These are phyloP conservation scores for Diorhabda sublineata DNA, from an alignment of 1,140 invertebrate species.

Conservation along the genomic window DNA sequence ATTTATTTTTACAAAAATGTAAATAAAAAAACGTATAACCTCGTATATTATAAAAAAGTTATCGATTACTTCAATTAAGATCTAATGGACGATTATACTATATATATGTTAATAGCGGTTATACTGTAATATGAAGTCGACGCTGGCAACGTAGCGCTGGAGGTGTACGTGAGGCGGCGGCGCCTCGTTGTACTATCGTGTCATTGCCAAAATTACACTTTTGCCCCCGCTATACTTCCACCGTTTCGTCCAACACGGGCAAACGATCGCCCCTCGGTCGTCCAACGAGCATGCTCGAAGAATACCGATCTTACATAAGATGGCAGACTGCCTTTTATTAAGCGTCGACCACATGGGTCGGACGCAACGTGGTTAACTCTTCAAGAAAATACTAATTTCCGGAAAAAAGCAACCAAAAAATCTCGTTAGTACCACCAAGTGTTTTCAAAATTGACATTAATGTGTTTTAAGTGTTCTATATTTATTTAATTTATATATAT, in stretches of 20 bases:
- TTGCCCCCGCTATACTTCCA: neutral
- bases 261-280: constrained; percentile 3
- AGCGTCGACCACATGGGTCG: constrained; percentile 47
- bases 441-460: neutral
- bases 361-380: constrained; percentile 39
- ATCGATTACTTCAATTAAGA: no score
- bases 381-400: constrained; percentile 2
- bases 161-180: no score
- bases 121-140: no score
- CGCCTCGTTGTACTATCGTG: no score
- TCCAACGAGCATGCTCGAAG: constrained; percentile 12
- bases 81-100: no score
- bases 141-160: no score
- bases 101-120: no score
- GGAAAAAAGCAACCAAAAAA: neutral
- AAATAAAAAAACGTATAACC: no score
- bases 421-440: neutral
- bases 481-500: neutral
- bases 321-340: constrained; percentile 41
- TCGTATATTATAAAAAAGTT: no score
- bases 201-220: constrained; percentile 10
- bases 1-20: no score
- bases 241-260: neutral
- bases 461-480: neutral
- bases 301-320: constrained; percentile 33